Base-by-base conservation (phyloP, 2,888 invertebrate genomes). In the Falcaria lacertinaria region DNA sequence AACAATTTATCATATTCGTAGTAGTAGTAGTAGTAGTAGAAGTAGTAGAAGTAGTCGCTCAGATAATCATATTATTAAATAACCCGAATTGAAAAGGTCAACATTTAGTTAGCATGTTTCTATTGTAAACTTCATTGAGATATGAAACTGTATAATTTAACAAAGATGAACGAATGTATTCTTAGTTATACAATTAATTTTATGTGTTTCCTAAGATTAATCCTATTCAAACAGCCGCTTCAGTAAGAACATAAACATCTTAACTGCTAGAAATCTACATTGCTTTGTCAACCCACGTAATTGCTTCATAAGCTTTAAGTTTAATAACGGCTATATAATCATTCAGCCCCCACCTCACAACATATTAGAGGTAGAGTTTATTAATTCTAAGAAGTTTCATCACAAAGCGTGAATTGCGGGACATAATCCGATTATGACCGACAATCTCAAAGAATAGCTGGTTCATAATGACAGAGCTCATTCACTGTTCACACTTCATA, bases 401-500 rank as follows among this genome's bases (percentile, higher is more conserved):
- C 37, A 37, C 14, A 15, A 22, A 22, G 28, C 11, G 11, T 28
- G 28, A 11, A 28, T 28, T 28, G 28, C 28, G 11, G 19, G 28
- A 3, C 28, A 11, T 37, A 37, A 37, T 37, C 37, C 2, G 37
- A 22, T 37, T 37, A 37, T 14, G 15, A 14, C 16, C 15, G 25
- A 37, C 37, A 25, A 17, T 15, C 8, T 15, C 11, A 25, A 36
- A 35, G 35, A 35, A 17, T 36, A 8, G 11, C 16, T n/a, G 7
- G 19, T 2, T 37, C 37, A 15, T 37, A 25, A 25, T 37, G 37
- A 37, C 37, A 15, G 8, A 25, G 37, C 37, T 37, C 15, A 37
- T 37, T 37, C 37, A 37, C 37, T 22, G 42, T 46, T 42, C 37
- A 47, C 34, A 51, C 48, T 34, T 47, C 16, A 47, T 47, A 33